Base-by-base conservation (phyloP, 2,797 vertebrate genomes). In the Tragelaphus eurycerus region DNA sequence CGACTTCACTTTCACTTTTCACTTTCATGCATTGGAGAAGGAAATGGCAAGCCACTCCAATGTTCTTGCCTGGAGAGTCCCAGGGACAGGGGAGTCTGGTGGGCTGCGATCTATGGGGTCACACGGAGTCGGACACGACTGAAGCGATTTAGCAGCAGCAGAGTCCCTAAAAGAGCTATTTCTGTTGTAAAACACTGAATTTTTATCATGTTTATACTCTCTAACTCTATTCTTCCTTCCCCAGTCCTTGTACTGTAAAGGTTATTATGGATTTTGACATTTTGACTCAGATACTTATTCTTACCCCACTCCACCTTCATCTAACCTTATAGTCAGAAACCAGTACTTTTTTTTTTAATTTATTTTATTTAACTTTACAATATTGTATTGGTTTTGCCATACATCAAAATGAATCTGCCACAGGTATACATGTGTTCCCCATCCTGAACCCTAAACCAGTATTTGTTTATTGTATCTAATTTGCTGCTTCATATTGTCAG, bases 191-290 rank as follows among this genome's bases (percentile, higher is more conserved):
- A 62, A 29, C 64, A 31, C 8, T 87, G 55, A 92, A n/a, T 19
- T 91, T 88, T 64, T 38, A 60, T 55, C 29, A 16, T 86, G 60
- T 23, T 50, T 89, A 43, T 78, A 62, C n/a, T 79, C 92, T 93
- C 38, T 59, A 29, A 71, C 54, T 89, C 67, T 23, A 9, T 25
- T 29, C 60, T 50, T 52, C n/a, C 27, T 31, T 27, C 48, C 23
- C 3, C 16, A 11, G 17, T 48, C 57, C 87, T 86, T 46, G n/a
- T 78, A 64, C 19, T 89, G 90, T 62, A 62, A 86, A 86, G 29
- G 59, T 86, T 74, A 43, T 82, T 89, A 55, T 31, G 74, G 57
- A 82, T 92, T 95, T 96, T 93, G 74, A 92, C n/a, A 54, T 85
- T 96, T 96, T 93, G 88, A 79, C 43, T 55, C 67, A 83, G 83